Percentiles rank a stretch among this genome's conserved stretches.
Evolutionary conservation across 2,113 vertebrate genomes (phyloP).

Genomic region (Cyprinodon brontotheroides): DNA sequence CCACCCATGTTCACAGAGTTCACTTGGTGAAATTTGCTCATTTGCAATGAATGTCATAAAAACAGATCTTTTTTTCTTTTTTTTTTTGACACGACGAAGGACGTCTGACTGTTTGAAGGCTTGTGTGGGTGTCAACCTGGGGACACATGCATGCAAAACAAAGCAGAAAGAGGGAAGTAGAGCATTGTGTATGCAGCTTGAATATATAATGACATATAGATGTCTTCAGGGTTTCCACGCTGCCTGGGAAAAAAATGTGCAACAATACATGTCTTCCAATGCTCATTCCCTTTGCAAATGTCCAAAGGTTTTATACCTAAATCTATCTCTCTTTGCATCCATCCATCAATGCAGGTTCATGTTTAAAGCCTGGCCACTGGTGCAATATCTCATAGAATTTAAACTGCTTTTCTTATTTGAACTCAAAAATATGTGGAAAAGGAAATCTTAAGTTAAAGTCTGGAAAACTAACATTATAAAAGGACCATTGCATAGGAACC

Average conservation of each 20-base stretch:
- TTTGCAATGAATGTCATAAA: conserved; percentile 46
- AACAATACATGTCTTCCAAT: background rate
- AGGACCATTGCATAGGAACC: background rate
- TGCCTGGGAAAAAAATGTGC: background rate
- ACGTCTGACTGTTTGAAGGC: conserved; percentile 38
- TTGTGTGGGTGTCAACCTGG: conserved; percentile 47
- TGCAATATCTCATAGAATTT: background rate
- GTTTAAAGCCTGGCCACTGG: background rate
- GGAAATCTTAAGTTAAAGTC: background rate
- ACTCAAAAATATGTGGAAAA: background rate
- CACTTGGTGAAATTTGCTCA: conserved; percentile 50
- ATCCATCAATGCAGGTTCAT: background rate
- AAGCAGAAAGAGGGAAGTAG: conserved; percentile 24
- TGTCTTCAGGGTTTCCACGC: background rate
- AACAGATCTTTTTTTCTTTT: conserved; percentile 12
- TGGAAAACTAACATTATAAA: background rate
- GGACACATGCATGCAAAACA: conserved; percentile 43
- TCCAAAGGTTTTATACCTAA: too few relatives aligned
- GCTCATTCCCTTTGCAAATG: too few relatives aligned
- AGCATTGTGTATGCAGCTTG: conserved; percentile 43
- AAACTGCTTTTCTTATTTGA: too few relatives aligned
- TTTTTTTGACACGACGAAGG: conserved; percentile 38
- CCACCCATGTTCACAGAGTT: conserved; percentile 46
- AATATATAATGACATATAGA: conserved; percentile 46
- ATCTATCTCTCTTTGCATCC: background rate